Evolutionary conservation across 2,113 vertebrate species (phyloP).

Genomic region (Chamaea fasciata): DNA sequence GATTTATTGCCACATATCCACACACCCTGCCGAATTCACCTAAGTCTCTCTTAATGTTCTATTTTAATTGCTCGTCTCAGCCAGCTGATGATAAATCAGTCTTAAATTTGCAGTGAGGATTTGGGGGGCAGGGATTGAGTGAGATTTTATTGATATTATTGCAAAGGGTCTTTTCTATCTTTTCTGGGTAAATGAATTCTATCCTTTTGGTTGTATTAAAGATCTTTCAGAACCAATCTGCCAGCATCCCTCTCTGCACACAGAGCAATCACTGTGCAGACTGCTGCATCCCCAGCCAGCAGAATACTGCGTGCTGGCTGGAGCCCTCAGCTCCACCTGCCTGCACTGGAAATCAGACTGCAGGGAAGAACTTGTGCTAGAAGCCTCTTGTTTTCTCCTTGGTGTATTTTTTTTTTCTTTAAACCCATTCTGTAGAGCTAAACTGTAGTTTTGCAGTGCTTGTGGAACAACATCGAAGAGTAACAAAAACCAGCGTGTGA

Average conservation of each 20-base stretch:
- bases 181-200: background rate
- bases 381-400: background rate
- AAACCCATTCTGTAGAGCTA: background rate
- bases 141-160: background rate
- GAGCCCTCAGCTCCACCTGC: conserved; percentile 27
- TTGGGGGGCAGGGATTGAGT: background rate
- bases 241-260: background rate
- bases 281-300: conserved; percentile 22
- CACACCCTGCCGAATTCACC: background rate
- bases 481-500: background rate
- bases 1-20: conserved; percentile 19
- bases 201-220: background rate
- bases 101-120: background rate
- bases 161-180: background rate
- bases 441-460: background rate
- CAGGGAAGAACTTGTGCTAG: background rate
- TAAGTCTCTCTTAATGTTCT: background rate
- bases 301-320: background rate
- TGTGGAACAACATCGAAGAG: background rate
- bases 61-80: background rate
- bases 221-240: background rate
- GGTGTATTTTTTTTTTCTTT: background rate
- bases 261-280: background rate
- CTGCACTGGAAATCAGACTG: background rate
- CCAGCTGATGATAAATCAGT: background rate